Percentiles rank a stretch among this genome's conserved stretches.
Conservation (phyloP, 2,113 vertebrate genomes). For the Myotis lucifugus region DNA sequence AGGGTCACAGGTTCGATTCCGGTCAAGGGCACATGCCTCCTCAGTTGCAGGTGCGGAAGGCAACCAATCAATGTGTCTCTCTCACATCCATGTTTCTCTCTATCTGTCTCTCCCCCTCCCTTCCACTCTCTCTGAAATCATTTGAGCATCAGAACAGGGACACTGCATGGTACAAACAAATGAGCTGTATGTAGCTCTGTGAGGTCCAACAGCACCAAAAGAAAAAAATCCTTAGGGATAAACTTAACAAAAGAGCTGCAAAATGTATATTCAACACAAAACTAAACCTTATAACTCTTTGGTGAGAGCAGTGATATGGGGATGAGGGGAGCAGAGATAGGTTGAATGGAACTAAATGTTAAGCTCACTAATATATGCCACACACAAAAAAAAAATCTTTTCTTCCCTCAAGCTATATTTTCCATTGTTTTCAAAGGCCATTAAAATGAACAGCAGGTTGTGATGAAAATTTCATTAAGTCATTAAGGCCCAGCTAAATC, state of each 20-base stretch:
- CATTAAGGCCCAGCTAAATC: constrained; percentile 96
- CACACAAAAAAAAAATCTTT: constrained; percentile 86
- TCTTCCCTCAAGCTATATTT: constrained; percentile 91
- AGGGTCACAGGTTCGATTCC: no score
- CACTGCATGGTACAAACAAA: constrained; percentile 84
- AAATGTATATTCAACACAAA: background rate
- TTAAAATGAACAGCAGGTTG: constrained; percentile 99
- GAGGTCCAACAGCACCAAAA: constrained; percentile 40
- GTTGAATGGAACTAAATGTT: constrained; percentile 81
- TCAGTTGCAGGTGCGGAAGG: no score
- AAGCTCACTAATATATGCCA: constrained; percentile 85
- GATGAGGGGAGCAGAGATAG: constrained; percentile 41
- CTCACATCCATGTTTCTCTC: no score
- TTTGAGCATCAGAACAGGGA: constrained; percentile 80
- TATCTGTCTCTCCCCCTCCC: no score
- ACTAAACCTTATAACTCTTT: constrained; percentile 74
- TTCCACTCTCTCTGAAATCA: constrained; percentile 50
- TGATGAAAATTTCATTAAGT: constrained; percentile 99
- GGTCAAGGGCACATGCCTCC: no score
- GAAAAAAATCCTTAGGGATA: background rate
- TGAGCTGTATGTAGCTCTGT: constrained; percentile 83
- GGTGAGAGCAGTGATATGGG: constrained; percentile 78
- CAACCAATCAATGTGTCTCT: no score
- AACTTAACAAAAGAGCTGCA: background rate
- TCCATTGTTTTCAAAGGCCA: constrained; percentile 96